A percentile compares a stretch with the other conserved stretches of the same genome.
Conservation (phyloP, 37 sponge, comb jelly and placozoan genomes). For the Spongilla lacustris region DNA sequence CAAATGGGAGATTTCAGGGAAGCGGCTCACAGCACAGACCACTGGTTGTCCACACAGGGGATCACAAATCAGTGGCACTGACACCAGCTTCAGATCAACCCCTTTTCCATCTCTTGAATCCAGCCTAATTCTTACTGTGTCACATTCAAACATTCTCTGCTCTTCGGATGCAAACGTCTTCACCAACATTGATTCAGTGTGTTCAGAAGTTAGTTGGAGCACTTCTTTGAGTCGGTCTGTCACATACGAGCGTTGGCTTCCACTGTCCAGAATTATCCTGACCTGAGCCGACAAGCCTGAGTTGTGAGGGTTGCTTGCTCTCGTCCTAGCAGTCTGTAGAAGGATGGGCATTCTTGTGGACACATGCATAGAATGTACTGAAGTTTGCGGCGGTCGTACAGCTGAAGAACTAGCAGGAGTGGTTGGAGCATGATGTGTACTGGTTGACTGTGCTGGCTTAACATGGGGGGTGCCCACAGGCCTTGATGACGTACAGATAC, state of each 20-base stretch:
- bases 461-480: neutral
- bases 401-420: constrained; percentile 14
- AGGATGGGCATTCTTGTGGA: neutral
- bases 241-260: constrained; percentile 47
- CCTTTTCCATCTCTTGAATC: neutral
- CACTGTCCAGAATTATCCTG: constrained; percentile 13
- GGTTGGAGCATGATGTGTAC: neutral
- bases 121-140: constrained; percentile 1
- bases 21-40: neutral
- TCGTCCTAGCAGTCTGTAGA: constrained; percentile 38
- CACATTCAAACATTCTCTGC: neutral
- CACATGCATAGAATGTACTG: constrained; percentile 5
- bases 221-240: constrained; percentile 7
- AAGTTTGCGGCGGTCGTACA: constrained; percentile 3
- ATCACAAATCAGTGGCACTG: constrained; percentile 30
- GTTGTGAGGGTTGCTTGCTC: constrained; percentile 22
- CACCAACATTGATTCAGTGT: constrained; percentile 13
- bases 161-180: constrained; percentile 26
- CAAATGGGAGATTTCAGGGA: constrained; percentile 7
- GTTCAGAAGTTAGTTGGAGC: neutral
- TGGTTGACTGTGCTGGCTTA: neutral
- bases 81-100: neutral
- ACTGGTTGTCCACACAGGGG: constrained; percentile 11
- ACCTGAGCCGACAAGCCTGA: neutral
- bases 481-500: constrained; percentile 5